phyloP scores from a whole-genome alignment of 2,888 invertebrate species.

The Sepioteuthis lessoniana region DNA sequence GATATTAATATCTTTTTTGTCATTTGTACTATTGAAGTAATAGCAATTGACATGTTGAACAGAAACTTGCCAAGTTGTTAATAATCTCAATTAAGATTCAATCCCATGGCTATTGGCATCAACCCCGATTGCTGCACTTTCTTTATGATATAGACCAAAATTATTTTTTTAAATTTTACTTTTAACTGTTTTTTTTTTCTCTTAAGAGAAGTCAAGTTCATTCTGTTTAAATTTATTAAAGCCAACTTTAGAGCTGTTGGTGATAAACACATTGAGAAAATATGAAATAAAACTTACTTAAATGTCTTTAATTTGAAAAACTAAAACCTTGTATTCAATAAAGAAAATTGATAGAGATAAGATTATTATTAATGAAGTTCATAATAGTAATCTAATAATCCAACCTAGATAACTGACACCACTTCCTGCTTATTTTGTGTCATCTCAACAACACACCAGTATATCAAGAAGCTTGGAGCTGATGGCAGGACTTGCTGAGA shows the following conservation, averaged over 20 bases:
- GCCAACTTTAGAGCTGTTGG: neutral
- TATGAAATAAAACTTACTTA: neutral
- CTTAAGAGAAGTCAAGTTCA: neutral
- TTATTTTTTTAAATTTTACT: no score
- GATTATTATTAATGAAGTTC: neutral
- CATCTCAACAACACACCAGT: conserved; percentile 5
- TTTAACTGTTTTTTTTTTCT: neutral
- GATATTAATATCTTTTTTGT: neutral
- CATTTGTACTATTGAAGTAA: neutral
- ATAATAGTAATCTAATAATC: neutral
- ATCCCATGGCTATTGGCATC: conserved; percentile 23
- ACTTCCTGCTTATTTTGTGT: conserved; percentile 33
- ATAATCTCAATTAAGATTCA: neutral
- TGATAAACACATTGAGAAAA: neutral
- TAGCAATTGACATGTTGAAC: neutral
- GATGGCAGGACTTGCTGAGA: conserved; percentile 41
- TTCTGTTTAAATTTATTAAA: neutral
- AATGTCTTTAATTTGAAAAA: neutral
- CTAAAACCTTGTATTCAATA: neutral
- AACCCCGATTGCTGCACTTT: conserved; percentile 45
- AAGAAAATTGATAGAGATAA: neutral
- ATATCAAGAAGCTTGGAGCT: conserved; percentile 33
- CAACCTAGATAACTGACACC: neutral
- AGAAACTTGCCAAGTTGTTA: neutral
- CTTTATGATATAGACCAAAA: neutral